Evolutionary conservation across 1,140 invertebrate species (phyloP).

Genomic region (Ectropis grisescens): DNA sequence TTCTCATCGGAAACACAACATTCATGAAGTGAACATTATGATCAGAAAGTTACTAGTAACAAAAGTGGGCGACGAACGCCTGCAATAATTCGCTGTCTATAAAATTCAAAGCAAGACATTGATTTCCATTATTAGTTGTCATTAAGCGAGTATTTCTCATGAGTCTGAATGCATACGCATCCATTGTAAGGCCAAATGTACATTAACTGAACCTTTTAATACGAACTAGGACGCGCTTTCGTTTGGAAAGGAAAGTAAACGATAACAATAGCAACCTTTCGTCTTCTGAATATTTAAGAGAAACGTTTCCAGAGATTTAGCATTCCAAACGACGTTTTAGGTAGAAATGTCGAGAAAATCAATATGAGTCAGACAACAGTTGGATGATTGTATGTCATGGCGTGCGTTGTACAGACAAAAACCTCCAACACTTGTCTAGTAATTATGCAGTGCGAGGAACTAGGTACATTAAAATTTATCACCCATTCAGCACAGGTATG

Average conservation of each 20-base stretch:
- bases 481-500: too few relatives aligned
- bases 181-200: constrained; percentile 9
- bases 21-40: too few relatives aligned
- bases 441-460: not conserved
- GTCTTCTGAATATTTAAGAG: constrained; percentile 14
- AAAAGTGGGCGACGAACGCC: too few relatives aligned
- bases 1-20: too few relatives aligned
- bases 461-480: too few relatives aligned
- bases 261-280: constrained; percentile 15
- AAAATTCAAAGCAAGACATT: too few relatives aligned
- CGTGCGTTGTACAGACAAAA: not conserved
- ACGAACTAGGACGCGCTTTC: constrained; percentile 46
- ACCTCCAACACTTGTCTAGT: not conserved
- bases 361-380: constrained; percentile 1
- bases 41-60: too few relatives aligned
- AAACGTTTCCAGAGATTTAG: not conserved
- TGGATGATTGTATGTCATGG: not conserved
- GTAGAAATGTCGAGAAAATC: not conserved
- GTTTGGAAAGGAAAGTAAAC: constrained; percentile 34
- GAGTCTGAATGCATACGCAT: not conserved
- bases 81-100: too few relatives aligned
- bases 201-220: constrained; percentile 26
- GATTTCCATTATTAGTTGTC: too few relatives aligned
- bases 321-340: too few relatives aligned
- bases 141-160: too few relatives aligned